A percentile compares a stretch with the other conserved stretches of the same genome.
Conservation (phyloP, 2,113 vertebrate species). For the Psephotus haematonotus region DNA sequence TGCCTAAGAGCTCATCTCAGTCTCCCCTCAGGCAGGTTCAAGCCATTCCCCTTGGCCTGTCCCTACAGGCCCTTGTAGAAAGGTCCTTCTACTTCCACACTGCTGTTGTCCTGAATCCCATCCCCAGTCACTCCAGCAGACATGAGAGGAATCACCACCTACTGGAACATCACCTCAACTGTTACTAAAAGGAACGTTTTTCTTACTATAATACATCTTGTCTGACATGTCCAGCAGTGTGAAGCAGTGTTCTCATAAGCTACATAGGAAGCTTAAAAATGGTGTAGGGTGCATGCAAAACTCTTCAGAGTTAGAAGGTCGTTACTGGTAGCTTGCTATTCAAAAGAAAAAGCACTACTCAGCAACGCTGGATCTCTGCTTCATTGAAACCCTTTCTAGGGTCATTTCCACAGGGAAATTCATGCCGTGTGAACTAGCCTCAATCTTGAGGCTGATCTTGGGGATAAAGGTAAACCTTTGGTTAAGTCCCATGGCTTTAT, state of each 20-base stretch:
- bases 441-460: neutral
- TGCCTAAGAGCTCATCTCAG: neutral
- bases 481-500: neutral
- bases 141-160: neutral
- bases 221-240: neutral
- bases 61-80: neutral
- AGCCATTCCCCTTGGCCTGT: neutral
- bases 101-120: neutral
- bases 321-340: neutral
- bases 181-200: neutral
- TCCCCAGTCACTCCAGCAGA: neutral
- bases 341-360: neutral
- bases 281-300: neutral
- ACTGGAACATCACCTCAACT: neutral
- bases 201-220: neutral
- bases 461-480: neutral
- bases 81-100: neutral
- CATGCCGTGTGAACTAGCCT: neutral
- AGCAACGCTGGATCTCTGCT: neutral
- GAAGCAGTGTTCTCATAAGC: neutral
- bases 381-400: neutral
- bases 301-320: neutral
- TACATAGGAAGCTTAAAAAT: neutral
- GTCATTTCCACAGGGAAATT: neutral
- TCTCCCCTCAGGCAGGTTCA: neutral